Evolutionary conservation across 2,888 invertebrate species (phyloP), one percentile per base, ranked within the genome.

Genomic region (Rhimphoctona megacephalus): DNA sequence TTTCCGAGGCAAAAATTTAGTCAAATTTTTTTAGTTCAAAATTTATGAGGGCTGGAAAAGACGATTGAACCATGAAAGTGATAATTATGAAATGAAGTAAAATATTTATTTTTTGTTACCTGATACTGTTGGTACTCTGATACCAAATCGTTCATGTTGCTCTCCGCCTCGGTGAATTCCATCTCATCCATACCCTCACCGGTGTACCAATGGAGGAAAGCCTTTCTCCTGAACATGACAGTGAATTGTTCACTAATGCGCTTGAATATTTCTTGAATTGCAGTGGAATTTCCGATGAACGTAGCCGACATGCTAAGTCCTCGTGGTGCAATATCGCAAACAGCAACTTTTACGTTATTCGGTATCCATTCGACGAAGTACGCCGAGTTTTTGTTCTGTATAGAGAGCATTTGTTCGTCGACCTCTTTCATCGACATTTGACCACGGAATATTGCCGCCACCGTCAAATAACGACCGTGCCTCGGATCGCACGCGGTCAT

Each of bases 131-230:
- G 98, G 95, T 98, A 98, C 94, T 98, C 98, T 2, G 97, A 97
- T 52, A 98, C 97, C 94, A 98, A 95, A 94, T 98, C 98, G 93
- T 97, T 98, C 96, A 99, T 98, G 96, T 99, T 99, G 92, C 98
- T 98, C 95, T 99, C 98, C 1, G 99, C 99, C 93, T 99, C 99
- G 82, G 98, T 98, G 95, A 99, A 99, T 95, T 99, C 99, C 98
- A 98, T 97, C 95, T 98, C 98, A 95, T 99, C 98, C 99, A 99
- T 99, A 87, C 99, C 99, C 95, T 99, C 98, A 81, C 98, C 98
- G 30, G 98, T 98, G 95, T 98, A 99, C 98, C 99, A 99, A 96
- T 99, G 98, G 94, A 99, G 96, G 97, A 99, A 99, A 94, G 99
- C 99, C 95, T 98, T 99, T 91, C 99, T 97, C 90, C 98, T 96